Percentiles rank a stretch among this genome's conserved stretches.
Evolutionary conservation across 64 coral and sea anemone genomes (phyloP).

Genomic region (Montipora foliosa): DNA sequence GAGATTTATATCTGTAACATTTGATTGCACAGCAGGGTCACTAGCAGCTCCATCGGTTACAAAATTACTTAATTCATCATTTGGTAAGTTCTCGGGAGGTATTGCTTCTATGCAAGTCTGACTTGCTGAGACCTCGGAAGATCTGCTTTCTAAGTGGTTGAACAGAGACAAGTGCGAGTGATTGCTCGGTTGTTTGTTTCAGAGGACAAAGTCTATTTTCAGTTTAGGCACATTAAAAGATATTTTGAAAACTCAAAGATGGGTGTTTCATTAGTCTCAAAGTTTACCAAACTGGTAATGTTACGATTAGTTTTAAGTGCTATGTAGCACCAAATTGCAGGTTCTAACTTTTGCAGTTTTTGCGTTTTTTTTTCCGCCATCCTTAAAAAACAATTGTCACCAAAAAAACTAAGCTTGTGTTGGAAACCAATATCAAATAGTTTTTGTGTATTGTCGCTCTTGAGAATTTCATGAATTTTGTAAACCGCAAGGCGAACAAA

Average conservation of each 20-base stretch:
- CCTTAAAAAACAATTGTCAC: neutral
- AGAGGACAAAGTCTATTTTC: conserved; percentile 2
- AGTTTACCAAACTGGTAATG: neutral
- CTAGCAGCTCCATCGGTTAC: conserved; percentile 11
- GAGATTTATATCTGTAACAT: conserved; percentile 11
- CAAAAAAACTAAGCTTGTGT: conserved; percentile 13
- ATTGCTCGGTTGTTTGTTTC: conserved; percentile 8
- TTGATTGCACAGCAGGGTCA: conserved; percentile 3
- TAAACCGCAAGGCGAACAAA: neutral
- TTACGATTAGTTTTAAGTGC: conserved; percentile 9
- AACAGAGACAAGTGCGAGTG: neutral
- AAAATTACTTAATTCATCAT: conserved; percentile 9
- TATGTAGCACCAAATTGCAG: conserved; percentile 3
- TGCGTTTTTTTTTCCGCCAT: neutral
- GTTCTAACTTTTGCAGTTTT: conserved; percentile 3
- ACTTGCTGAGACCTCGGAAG: conserved; percentile 1
- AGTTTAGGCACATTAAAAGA: conserved; percentile 9
- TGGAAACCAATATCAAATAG: conserved; percentile 4
- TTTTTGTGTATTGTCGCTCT: neutral
- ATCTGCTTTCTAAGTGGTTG: neutral
- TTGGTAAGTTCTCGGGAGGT: conserved; percentile 7
- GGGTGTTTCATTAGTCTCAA: conserved; percentile 2
- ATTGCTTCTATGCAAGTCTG: conserved; percentile 12
- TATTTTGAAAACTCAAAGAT: neutral
- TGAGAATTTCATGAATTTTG: conserved; percentile 7